Evolutionary conservation across 2,113 vertebrate genomes (phyloP), one percentile per base, ranked within the genome.

Genomic region (Fulmarus glacialis): DNA sequence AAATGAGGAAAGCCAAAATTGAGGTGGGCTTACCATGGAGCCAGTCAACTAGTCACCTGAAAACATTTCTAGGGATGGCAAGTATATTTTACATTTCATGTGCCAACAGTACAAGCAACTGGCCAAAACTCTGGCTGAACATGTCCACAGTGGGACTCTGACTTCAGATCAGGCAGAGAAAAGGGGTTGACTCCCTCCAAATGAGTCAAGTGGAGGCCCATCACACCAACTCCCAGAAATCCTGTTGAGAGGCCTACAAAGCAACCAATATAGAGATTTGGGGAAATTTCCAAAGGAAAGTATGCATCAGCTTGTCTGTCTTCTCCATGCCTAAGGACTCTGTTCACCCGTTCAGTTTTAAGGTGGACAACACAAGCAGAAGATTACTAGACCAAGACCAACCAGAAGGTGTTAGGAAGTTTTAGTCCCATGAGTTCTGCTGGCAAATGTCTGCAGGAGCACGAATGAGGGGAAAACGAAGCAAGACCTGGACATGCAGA

Each of bases 211-310:
- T 5, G 20, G 23, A 60, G 11, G 38, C 12, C 16, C 47, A 66
- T 36, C 47, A 52, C 52, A 66, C 18, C 34, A 52, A 48, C 7
- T 56, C 82, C 9, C 47, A 82, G 47, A 63, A 79, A 62, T 9
- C 14, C 53, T 26, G 19, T 2, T 74, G 26, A 40, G 42, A 63
- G 8, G 21, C 42, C 75, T 24, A 52, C 34, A 82, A n/a, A 88
- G 9, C 36, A 92, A n/a, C 20, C 0, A 0, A 47, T 27, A 47
- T 0, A 11, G 30, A 83, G 32, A 50, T 34, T 2, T 27, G 34
- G 48, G 8, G 64, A 77, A 30, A 38, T 34, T 43, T 50, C 34
- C 63, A 48, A 11, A 93, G 18, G 30, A 83, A 79, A 53, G 8
- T 9, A 43, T 9, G 34, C 21, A 64, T 26, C 53, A 68, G 53